Evolutionary conservation across 2,888 invertebrate species (phyloP), one percentile per base, ranked within the genome.

Genomic region (Agrochola macilenta): DNA sequence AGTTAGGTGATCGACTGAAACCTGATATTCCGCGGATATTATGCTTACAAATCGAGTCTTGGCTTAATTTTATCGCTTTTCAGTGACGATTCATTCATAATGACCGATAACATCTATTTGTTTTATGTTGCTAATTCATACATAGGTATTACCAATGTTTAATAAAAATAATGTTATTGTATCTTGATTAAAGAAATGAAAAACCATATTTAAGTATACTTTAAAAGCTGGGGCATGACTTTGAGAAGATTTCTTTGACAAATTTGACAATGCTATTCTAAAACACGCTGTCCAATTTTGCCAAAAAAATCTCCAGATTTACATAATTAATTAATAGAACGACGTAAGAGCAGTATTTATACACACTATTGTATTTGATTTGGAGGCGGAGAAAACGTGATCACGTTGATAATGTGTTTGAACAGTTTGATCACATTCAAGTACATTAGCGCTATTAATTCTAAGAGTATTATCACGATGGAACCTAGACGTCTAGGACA

Each of bases 51-150:
- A 79, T 61, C 49, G n/a, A 78, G 63, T 69, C 14, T 71, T 46
- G 82, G 76, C 76, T 82, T 65, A 58, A 58, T 26, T 65, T 82
- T 82, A 78, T 82, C 82, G 64, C 23, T 64, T 78, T 82, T 82
- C 64, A 65, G 58, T 76, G 76, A 64, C 66, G 60, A 77, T 68
- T 78, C 63, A 82, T 74, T 66, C 64, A 69, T 63, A 46, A 58
- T 43, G 43, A 73, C 61, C 76, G 82, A 87, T 88, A 87, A 87
- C 64, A 78, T 30, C 43, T 5, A 46, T 69, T 69, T 71, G 69
- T 74, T 70, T 60, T 58, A 71, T 69, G 54, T 63, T 61, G 14
- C 30, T 54, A 63, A 39, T 69, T 65, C 57, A 81, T 39, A 75
- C 76, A 64, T 81, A 54, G 35, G 35, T 35, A 58, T 58, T 49